These are phyloP conservation scores for Epinephelus moara DNA, from an alignment of 2,113 vertebrate genomes.

Conservation along the genomic window DNA sequence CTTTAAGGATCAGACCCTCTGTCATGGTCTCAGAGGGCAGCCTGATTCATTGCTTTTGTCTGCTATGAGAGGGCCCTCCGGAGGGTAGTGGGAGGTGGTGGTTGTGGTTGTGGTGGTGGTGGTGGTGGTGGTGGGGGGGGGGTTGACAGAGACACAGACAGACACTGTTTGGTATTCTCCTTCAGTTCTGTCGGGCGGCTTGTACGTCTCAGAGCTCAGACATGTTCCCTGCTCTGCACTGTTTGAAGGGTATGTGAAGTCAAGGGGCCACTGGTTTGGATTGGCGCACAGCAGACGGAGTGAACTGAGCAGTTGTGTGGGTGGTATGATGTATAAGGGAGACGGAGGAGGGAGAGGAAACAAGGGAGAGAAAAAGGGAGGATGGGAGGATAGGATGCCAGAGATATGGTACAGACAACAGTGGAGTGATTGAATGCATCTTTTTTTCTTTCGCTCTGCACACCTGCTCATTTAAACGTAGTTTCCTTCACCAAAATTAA, in stretches of 20 bases:
- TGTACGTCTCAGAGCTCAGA: slow-evolving; percentile 52
- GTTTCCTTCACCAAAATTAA: slow-evolving; percentile 5
- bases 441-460: neutral
- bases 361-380: slow-evolving; percentile 18
- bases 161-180: slow-evolving; percentile 77
- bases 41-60: slow-evolving; percentile 77
- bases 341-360: slow-evolving; percentile 13
- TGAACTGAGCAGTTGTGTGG: slow-evolving; percentile 58
- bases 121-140: neutral
- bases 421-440: slow-evolving; percentile 5
- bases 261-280: slow-evolving; percentile 50
- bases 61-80: slow-evolving; percentile 49
- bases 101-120: neutral
- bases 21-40: slow-evolving; percentile 58
- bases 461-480: slow-evolving; percentile 5
- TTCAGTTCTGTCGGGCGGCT: slow-evolving; percentile 40
- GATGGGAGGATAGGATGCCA: slow-evolving; percentile 55
- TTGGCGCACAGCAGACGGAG: slow-evolving; percentile 44
- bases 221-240: slow-evolving; percentile 32
- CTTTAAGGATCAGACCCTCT: slow-evolving; percentile 60
- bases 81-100: slow-evolving; percentile 18
- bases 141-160: slow-evolving; percentile 48
- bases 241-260: slow-evolving; percentile 62
- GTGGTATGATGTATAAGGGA: slow-evolving; percentile 31
- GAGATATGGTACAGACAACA: slow-evolving; percentile 33